phyloP scores from a whole-genome alignment of 2,888 invertebrate species.

The Diplazon laetatorius region DNA sequence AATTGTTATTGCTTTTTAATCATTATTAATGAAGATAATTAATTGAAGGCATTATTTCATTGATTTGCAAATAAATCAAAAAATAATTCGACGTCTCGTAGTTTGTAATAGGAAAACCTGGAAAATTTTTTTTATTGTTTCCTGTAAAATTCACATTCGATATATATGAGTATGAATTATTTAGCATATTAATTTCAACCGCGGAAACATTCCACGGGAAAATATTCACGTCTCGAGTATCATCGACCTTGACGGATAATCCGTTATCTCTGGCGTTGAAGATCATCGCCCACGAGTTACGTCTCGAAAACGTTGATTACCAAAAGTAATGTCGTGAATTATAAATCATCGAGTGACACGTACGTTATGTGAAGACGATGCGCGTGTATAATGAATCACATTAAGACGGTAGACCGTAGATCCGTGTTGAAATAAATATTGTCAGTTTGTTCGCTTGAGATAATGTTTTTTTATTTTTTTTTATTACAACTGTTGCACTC shows the following conservation, averaged over 20 bases:
- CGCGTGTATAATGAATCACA: neutral
- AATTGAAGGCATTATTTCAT: too few species aligned
- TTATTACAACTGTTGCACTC: too few species aligned
- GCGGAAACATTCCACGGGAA: conserved; percentile 25
- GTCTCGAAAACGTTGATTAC: conserved; percentile 24
- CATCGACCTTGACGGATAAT: conserved; percentile 22
- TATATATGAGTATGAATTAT: neutral
- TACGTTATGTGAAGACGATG: neutral
- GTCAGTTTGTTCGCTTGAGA: too few species aligned
- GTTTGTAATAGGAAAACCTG: too few species aligned
- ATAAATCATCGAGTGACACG: conserved; percentile 1
- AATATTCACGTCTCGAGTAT: conserved; percentile 10
- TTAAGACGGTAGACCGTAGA: too few species aligned
- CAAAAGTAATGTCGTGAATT: conserved; percentile 8
- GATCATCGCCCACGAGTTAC: neutral
- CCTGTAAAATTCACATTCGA: neutral
- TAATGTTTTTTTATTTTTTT: too few species aligned
- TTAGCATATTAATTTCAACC: neutral
- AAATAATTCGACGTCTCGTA: too few species aligned
- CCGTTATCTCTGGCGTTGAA: conserved; percentile 29
- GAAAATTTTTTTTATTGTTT: neutral
- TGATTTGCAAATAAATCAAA: too few species aligned
- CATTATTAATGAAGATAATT: neutral
- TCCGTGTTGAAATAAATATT: too few species aligned
- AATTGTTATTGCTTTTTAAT: neutral